phyloP scores from a whole-genome alignment of 2,113 vertebrate genomes.

The Rhodinocichla rosea region DNA sequence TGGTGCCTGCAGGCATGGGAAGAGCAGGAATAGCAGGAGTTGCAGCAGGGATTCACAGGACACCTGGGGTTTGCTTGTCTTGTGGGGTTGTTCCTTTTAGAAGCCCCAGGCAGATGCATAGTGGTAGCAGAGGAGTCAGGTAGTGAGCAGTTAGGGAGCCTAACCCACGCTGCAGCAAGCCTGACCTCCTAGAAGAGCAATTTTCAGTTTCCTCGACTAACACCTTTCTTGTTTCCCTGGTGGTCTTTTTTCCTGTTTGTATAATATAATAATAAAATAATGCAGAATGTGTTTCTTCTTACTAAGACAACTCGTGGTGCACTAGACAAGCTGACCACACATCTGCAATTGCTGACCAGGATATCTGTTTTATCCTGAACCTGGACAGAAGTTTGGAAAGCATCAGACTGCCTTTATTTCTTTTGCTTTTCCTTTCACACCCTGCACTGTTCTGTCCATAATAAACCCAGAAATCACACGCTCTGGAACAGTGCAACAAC shows the following conservation, averaged over 20 bases:
- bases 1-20: neutral
- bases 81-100: neutral
- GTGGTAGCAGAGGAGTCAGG: neutral
- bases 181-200: neutral
- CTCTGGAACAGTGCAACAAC: neutral
- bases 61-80: neutral
- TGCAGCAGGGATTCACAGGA: neutral
- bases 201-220: neutral
- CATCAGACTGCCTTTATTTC: neutral
- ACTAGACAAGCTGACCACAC: neutral
- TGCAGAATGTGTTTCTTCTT: neutral
- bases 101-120: neutral
- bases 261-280: too few species aligned
- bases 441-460: neutral
- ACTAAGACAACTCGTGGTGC: neutral
- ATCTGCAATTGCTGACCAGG: rapidly evolving
- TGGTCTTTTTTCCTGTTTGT: neutral
- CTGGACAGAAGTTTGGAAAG: neutral
- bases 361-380: neutral
- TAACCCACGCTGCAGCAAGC: rapidly evolving
- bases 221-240: neutral
- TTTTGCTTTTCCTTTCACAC: neutral
- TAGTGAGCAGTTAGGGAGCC: neutral
- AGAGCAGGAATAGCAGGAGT: neutral
- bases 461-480: neutral